phyloP scores from a whole-genome alignment of 1,140 invertebrate species.

The Philotrypesis tridentata region DNA sequence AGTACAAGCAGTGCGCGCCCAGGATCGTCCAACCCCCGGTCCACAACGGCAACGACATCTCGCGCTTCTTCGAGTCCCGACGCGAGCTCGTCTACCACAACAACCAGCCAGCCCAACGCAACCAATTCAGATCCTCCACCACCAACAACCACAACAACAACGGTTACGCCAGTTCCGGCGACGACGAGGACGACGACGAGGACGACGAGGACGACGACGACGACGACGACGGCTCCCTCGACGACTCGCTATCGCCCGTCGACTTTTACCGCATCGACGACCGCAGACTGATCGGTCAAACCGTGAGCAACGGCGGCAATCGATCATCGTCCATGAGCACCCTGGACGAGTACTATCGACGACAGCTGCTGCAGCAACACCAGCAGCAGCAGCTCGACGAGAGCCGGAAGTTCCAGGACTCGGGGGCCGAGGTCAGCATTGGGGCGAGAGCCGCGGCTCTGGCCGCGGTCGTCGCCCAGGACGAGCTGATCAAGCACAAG shows the following conservation, averaged over 20 bases:
- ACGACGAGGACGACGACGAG: conserved; percentile 57
- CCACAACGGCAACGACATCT: conserved; percentile 62
- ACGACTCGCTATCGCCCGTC: conserved; percentile 55
- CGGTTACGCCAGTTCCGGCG: conserved; percentile 47
- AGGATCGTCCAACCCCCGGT: conserved; percentile 57
- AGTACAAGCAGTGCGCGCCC: conserved; percentile 71
- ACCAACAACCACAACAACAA: no score
- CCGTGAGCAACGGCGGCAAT: not conserved
- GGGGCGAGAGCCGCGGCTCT: conserved; percentile 52
- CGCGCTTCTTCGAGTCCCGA: conserved; percentile 65
- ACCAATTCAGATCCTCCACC: conserved; percentile 43
- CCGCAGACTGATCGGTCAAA: conserved; percentile 25
- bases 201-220: conserved; percentile 56
- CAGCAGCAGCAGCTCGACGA: conserved; percentile 36
- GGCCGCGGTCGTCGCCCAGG: conserved; percentile 63
- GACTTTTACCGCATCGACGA: conserved; percentile 52
- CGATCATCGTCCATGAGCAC: conserved; percentile 47
- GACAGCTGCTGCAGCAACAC: conserved; percentile 24
- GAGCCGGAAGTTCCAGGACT: conserved; percentile 49
- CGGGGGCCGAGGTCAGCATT: conserved; percentile 51
- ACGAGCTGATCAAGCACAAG: conserved; percentile 62
- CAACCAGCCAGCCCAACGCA: not conserved
- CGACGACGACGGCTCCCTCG: conserved; percentile 61
- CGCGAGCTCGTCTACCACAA: conserved; percentile 28
- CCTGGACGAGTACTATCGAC: conserved; percentile 53